Conservation (phyloP, 2,797 vertebrate genomes). For the Xenentodon cancila region DNA sequence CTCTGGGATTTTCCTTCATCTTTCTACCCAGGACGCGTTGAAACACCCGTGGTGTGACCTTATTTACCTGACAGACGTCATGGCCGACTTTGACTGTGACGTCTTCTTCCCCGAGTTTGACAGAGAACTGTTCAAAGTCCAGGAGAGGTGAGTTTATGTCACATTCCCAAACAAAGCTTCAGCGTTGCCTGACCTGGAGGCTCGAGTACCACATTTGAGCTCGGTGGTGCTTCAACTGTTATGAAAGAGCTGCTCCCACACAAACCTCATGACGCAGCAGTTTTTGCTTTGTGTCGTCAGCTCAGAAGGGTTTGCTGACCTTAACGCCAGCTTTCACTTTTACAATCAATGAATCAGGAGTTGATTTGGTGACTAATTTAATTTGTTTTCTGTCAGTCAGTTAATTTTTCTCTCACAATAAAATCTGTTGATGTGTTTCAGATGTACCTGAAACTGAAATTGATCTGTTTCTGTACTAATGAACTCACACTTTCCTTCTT, state of each 20-base stretch:
- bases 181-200: background rate
- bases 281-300: slow-evolving; percentile 10
- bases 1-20: background rate
- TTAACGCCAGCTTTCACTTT: background rate
- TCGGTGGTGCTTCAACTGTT: background rate
- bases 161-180: background rate
- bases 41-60: slow-evolving; percentile 84
- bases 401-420: background rate
- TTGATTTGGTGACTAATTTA: background rate
- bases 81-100: slow-evolving; percentile 84
- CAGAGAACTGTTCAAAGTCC: slow-evolving; percentile 69
- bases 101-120: slow-evolving; percentile 86
- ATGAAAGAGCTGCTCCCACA: background rate
- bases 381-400: background rate
- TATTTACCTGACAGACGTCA: slow-evolving; percentile 83
- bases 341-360: background rate
- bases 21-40: slow-evolving; percentile 74
- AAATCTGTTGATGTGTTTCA: background rate
- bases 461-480: background rate
- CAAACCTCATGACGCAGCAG: background rate
- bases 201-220: background rate
- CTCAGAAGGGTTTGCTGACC: slow-evolving; percentile 23
- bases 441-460: background rate
- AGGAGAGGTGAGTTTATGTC: slow-evolving; percentile 71
- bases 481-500: background rate